A percentile compares a stretch with the other conserved stretches of the same genome.
Evolutionary conservation across 2,888 invertebrate genomes (phyloP).

Genomic region (Chydorus sphaericus): DNA sequence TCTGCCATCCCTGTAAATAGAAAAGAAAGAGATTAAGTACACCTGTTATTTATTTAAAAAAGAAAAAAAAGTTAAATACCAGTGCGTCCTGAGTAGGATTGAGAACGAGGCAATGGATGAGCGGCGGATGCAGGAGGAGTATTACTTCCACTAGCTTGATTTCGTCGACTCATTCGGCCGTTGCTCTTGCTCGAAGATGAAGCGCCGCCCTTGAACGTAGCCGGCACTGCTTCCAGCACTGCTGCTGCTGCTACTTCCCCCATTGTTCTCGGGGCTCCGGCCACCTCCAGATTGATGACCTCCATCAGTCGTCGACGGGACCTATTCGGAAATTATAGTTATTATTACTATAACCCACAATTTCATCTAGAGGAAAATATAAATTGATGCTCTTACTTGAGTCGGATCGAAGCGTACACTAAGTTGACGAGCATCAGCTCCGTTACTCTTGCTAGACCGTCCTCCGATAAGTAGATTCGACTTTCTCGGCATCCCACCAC

Average conservation of each 20-base stretch:
- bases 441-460: conserved; percentile 1
- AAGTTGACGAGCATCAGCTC: conserved; percentile 24
- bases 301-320: conserved; percentile 11
- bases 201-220: conserved; percentile 7
- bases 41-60: not conserved
- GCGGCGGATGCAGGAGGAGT: not conserved
- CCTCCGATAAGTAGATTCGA: conserved; percentile 11
- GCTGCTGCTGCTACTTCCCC: not conserved
- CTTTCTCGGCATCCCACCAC: conserved; percentile 7
- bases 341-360: conserved; percentile 5
- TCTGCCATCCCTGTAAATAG: conserved; percentile 14
- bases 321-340: not conserved
- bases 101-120: conserved; percentile 10
- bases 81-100: conserved; percentile 16
- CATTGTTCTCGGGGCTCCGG: conserved; percentile 10
- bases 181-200: conserved; percentile 21
- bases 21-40: no score
- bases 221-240: not conserved
- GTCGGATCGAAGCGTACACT: conserved; percentile 37
- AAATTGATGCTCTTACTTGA: not conserved
- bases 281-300: conserved; percentile 11
- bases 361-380: not conserved
- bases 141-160: no score
- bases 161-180: conserved; percentile 16
- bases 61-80: conserved; percentile 4